Conservation (phyloP, 2,888 invertebrate genomes). For the Phanerotoma sp. region DNA sequence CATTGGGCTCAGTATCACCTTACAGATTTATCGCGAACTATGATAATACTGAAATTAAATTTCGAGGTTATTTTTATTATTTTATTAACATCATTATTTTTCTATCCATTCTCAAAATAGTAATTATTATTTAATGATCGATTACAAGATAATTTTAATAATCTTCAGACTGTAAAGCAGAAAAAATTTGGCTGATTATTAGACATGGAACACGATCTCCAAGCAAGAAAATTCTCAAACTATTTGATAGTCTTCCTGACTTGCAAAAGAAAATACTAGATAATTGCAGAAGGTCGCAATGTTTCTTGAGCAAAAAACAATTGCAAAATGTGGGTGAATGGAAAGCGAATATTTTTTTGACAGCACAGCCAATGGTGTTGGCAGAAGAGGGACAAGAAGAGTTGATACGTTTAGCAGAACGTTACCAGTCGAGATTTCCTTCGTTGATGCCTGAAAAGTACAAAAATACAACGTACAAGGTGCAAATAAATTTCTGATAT, state of each 20-base stretch:
- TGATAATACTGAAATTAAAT: slow-evolving; percentile 63
- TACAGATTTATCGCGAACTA: slow-evolving; percentile 71
- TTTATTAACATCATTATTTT: too few relatives aligned
- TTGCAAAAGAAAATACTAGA: slow-evolving; percentile 62
- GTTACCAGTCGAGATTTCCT: slow-evolving; percentile 74
- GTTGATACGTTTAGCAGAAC: slow-evolving; percentile 70
- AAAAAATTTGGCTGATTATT: slow-evolving; percentile 73
- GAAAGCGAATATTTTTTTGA: slow-evolving; percentile 62
- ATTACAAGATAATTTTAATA: background rate
- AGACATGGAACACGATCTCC: slow-evolving; percentile 81
- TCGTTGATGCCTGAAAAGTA: slow-evolving; percentile 65
- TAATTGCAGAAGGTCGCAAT: slow-evolving; percentile 59
- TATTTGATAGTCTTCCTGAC: slow-evolving; percentile 60
- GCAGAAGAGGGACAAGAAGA: slow-evolving; percentile 74
- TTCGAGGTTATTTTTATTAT: slow-evolving; percentile 57
- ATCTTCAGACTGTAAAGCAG: slow-evolving; percentile 65
- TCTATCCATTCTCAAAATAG: too few relatives aligned
- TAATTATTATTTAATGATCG: slow-evolving; percentile 44
- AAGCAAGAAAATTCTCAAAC: slow-evolving; percentile 61
- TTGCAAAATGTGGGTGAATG: slow-evolving; percentile 62
- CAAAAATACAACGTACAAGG: slow-evolving; percentile 63
- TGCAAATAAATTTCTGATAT: slow-evolving; percentile 45
- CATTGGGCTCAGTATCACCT: slow-evolving; percentile 71
- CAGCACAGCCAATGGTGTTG: slow-evolving; percentile 65
- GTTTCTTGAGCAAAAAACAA: slow-evolving; percentile 56